phyloP scores from a whole-genome alignment of 2,113 vertebrate species.

The Alligator mississippiensis region DNA sequence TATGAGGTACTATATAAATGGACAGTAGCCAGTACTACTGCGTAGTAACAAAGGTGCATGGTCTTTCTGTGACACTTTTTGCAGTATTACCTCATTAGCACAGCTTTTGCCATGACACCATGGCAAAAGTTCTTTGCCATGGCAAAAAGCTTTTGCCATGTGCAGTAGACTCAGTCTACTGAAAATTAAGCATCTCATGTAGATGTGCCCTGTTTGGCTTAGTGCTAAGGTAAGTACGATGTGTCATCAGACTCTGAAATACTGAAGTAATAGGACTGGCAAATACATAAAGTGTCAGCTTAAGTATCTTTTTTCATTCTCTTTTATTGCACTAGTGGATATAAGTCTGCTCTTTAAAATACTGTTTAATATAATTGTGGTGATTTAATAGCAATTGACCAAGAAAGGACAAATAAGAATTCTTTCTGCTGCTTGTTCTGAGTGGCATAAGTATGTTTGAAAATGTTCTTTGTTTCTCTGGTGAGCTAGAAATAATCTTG shows the following conservation, averaged over 20 bases:
- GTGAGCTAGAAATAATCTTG: neutral
- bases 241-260: constrained; percentile 33
- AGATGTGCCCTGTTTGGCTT: constrained; percentile 1
- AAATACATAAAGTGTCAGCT: neutral
- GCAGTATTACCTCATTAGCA: too few species aligned
- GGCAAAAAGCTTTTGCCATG: too few species aligned
- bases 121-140: too few species aligned
- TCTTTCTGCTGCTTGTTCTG: neutral
- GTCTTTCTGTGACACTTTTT: too few species aligned
- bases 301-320: constrained; percentile 3
- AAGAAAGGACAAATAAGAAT: constrained; percentile 25
- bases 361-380: constrained; percentile 47
- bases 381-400: constrained; percentile 36
- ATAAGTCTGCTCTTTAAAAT: constrained; percentile 52
- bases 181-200: too few species aligned
- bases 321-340: constrained; percentile 41
- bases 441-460: neutral
- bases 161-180: too few species aligned
- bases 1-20: too few species aligned
- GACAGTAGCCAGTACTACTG: too few species aligned
- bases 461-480: neutral
- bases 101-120: too few species aligned
- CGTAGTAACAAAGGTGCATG: too few species aligned
- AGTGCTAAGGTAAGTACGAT: neutral
- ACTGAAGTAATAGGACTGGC: neutral